phyloP scores from a whole-genome alignment of 1,140 invertebrate species.

The Nymphalis io region DNA sequence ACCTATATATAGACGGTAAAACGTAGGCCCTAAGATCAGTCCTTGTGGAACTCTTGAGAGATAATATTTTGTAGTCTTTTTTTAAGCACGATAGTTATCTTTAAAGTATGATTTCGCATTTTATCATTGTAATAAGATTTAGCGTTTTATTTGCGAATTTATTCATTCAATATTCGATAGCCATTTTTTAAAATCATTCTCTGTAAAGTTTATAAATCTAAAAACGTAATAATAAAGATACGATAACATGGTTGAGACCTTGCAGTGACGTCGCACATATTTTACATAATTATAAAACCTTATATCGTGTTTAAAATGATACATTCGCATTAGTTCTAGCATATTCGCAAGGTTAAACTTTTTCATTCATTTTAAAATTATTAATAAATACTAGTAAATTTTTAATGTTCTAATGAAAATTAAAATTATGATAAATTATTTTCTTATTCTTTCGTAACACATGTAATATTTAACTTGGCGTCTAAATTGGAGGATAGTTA shows the following conservation, averaged over 20 bases:
- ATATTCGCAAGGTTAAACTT: conserved; percentile 12
- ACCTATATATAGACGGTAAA: neutral
- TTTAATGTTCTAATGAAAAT: neutral
- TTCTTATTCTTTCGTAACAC: neutral
- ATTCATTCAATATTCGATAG: neutral
- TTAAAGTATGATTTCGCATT: neutral
- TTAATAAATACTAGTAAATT: neutral
- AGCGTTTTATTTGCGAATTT: neutral
- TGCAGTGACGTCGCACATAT: neutral
- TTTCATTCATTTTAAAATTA: neutral
- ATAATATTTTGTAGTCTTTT: neutral
- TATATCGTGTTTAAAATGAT: neutral
- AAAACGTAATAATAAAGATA: neutral
- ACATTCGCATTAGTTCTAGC: conserved; percentile 5
- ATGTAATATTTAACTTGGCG: no score
- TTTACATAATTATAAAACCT: neutral
- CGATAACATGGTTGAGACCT: neutral
- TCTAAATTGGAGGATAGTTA: no score
- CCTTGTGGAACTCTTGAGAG: neutral
- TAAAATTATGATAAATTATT: neutral
- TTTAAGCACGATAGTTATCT: neutral
- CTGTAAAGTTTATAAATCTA: neutral
- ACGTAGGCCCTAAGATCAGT: neutral
- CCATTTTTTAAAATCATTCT: neutral
- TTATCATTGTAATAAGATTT: neutral